phyloP scores from a whole-genome alignment of 2,113 vertebrate species.

The Nannospalax galili region DNA sequence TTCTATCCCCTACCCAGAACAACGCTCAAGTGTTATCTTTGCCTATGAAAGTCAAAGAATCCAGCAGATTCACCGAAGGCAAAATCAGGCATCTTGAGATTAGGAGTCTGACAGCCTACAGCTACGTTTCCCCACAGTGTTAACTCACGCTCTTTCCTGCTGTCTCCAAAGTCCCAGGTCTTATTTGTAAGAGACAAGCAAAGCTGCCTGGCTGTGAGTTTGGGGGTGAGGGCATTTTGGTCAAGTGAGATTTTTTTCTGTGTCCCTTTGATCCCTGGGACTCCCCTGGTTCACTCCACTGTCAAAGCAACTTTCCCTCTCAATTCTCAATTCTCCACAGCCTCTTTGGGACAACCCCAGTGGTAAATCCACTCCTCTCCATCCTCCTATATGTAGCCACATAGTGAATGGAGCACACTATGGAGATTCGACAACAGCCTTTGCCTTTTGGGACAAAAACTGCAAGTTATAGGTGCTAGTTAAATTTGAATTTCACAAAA shows the following conservation, averaged over 20 bases:
- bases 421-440: neutral
- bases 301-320: neutral
- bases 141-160: neutral
- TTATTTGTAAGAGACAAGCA: neutral
- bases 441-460: neutral
- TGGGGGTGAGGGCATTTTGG: neutral
- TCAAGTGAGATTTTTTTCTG: neutral
- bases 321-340: neutral
- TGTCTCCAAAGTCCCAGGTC: neutral
- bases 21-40: neutral
- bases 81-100: neutral
- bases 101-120: neutral
- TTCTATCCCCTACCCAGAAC: too few relatives aligned
- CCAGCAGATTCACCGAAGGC: neutral
- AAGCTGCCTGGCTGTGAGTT: neutral
- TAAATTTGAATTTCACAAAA: neutral
- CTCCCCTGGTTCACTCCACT: fast-evolving
- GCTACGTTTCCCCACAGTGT: too few relatives aligned
- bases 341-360: neutral
- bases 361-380: fast-evolving
- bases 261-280: neutral
- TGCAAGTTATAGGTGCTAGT: neutral
- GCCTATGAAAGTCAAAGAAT: neutral
- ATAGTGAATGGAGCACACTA: neutral
- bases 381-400: fast-evolving